Evolutionary conservation across 2,113 vertebrate species (phyloP).

Genomic region (Polyodon spathula): DNA sequence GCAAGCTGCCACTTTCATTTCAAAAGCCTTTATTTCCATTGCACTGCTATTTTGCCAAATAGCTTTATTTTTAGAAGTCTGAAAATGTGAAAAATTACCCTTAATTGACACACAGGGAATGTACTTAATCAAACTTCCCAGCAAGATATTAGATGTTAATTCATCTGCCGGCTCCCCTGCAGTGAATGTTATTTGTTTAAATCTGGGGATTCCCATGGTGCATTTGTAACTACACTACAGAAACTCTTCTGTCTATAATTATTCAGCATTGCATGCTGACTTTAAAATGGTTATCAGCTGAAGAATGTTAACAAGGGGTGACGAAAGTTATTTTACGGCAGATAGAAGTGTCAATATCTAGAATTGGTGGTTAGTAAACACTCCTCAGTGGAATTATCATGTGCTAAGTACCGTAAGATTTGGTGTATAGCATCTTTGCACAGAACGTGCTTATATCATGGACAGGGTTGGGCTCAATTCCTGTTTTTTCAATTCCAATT

Average conservation of each 20-base stretch:
- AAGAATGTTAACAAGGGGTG: slow-evolving; percentile 83
- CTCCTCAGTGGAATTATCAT: slow-evolving; percentile 4
- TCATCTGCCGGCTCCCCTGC: slow-evolving; percentile 91
- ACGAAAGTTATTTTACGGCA: slow-evolving; percentile 53
- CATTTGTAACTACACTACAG: slow-evolving; percentile 96
- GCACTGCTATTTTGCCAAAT: slow-evolving; percentile 22
- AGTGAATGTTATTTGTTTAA: slow-evolving; percentile 96
- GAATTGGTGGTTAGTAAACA: slow-evolving; percentile 8
- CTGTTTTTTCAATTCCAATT: too few relatives aligned
- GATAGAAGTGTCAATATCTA: slow-evolving; percentile 46
- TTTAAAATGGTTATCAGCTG: slow-evolving; percentile 93
- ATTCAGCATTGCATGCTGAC: slow-evolving; percentile 96
- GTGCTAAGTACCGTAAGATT: too few relatives aligned
- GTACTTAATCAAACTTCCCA: slow-evolving; percentile 63
- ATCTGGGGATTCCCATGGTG: slow-evolving; percentile 94
- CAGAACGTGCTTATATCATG: too few relatives aligned
- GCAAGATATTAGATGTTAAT: slow-evolving; percentile 98
- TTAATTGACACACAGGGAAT: slow-evolving; percentile 65
- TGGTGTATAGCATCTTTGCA: too few relatives aligned
- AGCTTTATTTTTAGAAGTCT: slow-evolving; percentile 39
- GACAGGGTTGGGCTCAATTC: too few relatives aligned
- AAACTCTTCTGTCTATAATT: slow-evolving; percentile 89
- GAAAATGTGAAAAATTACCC: slow-evolving; percentile 53
- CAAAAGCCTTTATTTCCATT: slow-evolving; percentile 4
- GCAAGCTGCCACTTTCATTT: too few relatives aligned